Evolutionary conservation across 1,140 invertebrate genomes (phyloP).

Genomic region (Calycopis cecrops): DNA sequence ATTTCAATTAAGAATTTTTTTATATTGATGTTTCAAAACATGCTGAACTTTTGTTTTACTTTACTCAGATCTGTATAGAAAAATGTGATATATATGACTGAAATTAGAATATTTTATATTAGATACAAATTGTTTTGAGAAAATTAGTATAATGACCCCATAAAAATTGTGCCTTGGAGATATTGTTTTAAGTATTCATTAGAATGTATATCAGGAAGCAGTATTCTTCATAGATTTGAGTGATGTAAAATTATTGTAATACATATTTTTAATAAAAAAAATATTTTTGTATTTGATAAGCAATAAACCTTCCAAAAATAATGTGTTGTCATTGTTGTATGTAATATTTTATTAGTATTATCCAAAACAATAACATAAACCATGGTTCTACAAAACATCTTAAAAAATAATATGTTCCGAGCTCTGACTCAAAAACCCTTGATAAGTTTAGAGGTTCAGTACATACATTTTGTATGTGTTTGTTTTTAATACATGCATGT

Average conservation of each 20-base stretch:
- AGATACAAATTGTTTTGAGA: background rate
- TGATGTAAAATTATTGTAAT: constrained; percentile 7
- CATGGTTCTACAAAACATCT: no score
- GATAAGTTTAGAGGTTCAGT: no score
- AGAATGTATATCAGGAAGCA: constrained; percentile 8
- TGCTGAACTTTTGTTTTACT: background rate
- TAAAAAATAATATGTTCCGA: no score
- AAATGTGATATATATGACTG: constrained; percentile 2
- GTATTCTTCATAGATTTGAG: constrained; percentile 14
- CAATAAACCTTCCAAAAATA: constrained; percentile 12
- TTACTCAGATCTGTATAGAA: constrained; percentile 5
- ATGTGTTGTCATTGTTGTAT: background rate
- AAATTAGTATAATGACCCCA: background rate
- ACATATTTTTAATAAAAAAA: constrained; percentile 12
- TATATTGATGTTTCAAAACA: background rate
- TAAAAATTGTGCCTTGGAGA: constrained; percentile 13
- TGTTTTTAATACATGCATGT: no score
- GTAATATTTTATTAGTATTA: no score
- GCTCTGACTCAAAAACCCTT: no score
- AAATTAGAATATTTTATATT: background rate
- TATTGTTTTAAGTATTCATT: constrained; percentile 3
- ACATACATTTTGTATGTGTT: no score
- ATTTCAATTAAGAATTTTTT: background rate
- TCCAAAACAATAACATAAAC: no score
- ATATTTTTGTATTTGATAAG: constrained; percentile 15